Evolutionary conservation across 1,140 invertebrate genomes (phyloP).

Genomic region (Drosophila persimilis): DNA sequence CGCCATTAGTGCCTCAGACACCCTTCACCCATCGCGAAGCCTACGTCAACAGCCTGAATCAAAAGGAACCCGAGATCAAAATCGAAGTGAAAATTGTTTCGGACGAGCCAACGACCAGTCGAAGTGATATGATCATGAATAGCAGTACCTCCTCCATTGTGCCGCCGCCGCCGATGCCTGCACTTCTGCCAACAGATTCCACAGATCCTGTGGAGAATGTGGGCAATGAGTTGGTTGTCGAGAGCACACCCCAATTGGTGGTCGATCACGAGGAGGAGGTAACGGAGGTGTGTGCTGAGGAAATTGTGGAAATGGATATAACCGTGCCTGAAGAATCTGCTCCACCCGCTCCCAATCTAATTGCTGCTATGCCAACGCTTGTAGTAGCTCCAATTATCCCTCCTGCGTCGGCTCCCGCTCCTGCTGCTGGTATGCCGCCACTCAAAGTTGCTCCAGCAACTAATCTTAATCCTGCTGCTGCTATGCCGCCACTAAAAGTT

Average conservation of each 20-base stretch:
- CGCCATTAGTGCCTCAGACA: slow-evolving; percentile 75
- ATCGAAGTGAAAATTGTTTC: slow-evolving; percentile 79
- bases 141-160: slow-evolving; percentile 24
- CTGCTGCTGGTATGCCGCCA: not conserved
- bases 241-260: slow-evolving; percentile 67
- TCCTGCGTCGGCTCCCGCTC: not conserved
- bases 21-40: slow-evolving; percentile 58
- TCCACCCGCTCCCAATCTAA: slow-evolving; percentile 4
- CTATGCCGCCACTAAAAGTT: too few relatives aligned
- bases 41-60: slow-evolving; percentile 48
- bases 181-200: too few relatives aligned
- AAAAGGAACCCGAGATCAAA: slow-evolving; percentile 82
- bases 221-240: slow-evolving; percentile 56
- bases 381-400: too few relatives aligned
- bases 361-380: not conserved
- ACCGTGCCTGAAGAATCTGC: slow-evolving; percentile 17
- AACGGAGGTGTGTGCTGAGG: slow-evolving; percentile 55
- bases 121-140: slow-evolving; percentile 37
- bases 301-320: slow-evolving; percentile 57
- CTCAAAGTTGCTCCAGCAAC: too few relatives aligned
- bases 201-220: slow-evolving; percentile 55
- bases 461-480: not conserved
- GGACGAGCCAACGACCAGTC: slow-evolving; percentile 58
- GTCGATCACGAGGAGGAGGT: slow-evolving; percentile 81
- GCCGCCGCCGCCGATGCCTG: slow-evolving; percentile 11